phyloP scores from a whole-genome alignment of 2,888 invertebrate species.

The Eupithecia inturbata region DNA sequence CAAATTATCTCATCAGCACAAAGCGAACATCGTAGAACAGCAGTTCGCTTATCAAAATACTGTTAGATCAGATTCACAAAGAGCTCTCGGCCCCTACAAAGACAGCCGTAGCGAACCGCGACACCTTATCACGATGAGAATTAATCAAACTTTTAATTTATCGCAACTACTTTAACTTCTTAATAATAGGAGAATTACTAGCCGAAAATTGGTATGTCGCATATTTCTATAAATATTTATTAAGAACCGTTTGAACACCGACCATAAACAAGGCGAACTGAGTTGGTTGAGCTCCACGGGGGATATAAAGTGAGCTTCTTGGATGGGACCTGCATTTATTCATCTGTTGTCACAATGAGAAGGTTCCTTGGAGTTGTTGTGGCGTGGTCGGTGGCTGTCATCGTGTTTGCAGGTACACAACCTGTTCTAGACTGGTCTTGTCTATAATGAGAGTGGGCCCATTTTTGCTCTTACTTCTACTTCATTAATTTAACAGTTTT shows the following conservation, averaged over 20 bases:
- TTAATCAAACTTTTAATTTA: slow-evolving; percentile 46
- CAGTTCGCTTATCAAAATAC: slow-evolving; percentile 36
- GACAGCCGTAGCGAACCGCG: slow-evolving; percentile 23
- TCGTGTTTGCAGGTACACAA: slow-evolving; percentile 52
- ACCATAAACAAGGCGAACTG: slow-evolving; percentile 51
- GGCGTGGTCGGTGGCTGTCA: slow-evolving; percentile 44
- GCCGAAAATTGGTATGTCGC: slow-evolving; percentile 58
- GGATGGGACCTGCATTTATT: slow-evolving; percentile 62
- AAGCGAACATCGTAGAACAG: slow-evolving; percentile 27
- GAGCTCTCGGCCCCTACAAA: slow-evolving; percentile 21
- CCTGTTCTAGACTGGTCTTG: slow-evolving; percentile 30
- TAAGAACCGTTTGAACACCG: slow-evolving; percentile 62
- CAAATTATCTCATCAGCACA: slow-evolving; percentile 34
- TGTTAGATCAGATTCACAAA: slow-evolving; percentile 38
- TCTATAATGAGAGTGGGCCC: not conserved
- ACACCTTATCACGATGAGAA: slow-evolving; percentile 34
- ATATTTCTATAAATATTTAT: slow-evolving; percentile 58
- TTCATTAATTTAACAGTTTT: not conserved
- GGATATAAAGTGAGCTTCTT: slow-evolving; percentile 66
- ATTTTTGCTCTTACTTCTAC: slow-evolving; percentile 14
- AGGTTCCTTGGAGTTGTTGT: slow-evolving; percentile 49
- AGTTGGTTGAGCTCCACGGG: slow-evolving; percentile 61
- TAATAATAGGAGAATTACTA: slow-evolving; percentile 65
- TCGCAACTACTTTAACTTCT: slow-evolving; percentile 46
- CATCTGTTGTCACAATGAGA: slow-evolving; percentile 59